A percentile compares a stretch with the other conserved stretches of the same genome.
These are phyloP conservation scores for Arizona elegans DNA, from an alignment of 2,113 vertebrate genomes.

Conservation along the genomic window DNA sequence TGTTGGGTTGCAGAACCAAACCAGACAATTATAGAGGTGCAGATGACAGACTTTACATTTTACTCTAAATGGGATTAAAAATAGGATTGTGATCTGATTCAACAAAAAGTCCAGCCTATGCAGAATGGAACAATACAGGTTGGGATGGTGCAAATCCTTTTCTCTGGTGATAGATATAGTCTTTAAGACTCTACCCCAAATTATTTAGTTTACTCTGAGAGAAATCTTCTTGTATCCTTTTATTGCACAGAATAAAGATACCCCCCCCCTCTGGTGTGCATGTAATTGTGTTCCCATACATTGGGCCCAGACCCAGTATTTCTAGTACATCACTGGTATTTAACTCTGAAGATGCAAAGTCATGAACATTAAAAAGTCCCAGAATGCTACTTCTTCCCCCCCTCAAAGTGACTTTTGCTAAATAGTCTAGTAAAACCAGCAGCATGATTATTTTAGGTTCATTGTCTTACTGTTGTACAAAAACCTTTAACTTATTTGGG, in stretches of 20 bases:
- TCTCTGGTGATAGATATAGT: background rate
- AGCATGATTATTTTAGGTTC: background rate
- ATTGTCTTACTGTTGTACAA: background rate
- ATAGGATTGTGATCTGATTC: background rate
- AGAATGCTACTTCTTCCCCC: background rate
- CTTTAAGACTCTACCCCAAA: background rate
- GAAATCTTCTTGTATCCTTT: background rate
- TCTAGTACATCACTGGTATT: background rate
- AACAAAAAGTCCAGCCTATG: background rate
- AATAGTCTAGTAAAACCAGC: background rate
- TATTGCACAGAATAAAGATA: background rate
- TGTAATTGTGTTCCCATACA: background rate
- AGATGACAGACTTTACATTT: background rate
- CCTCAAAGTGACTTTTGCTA: background rate
- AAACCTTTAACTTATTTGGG: background rate
- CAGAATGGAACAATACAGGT: background rate
- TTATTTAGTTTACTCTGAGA: background rate
- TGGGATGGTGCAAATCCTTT: background rate
- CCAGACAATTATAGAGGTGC: no score
- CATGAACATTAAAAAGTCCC: background rate
- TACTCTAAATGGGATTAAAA: background rate
- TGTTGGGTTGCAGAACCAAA: no score
- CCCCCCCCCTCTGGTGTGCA: background rate
- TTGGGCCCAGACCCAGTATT: background rate
- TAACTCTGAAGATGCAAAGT: background rate